A percentile compares a stretch with the other conserved stretches of the same genome.
phyloP scores from a whole-genome alignment of 2,113 vertebrate species.

The Chloropsis hardwickii region DNA sequence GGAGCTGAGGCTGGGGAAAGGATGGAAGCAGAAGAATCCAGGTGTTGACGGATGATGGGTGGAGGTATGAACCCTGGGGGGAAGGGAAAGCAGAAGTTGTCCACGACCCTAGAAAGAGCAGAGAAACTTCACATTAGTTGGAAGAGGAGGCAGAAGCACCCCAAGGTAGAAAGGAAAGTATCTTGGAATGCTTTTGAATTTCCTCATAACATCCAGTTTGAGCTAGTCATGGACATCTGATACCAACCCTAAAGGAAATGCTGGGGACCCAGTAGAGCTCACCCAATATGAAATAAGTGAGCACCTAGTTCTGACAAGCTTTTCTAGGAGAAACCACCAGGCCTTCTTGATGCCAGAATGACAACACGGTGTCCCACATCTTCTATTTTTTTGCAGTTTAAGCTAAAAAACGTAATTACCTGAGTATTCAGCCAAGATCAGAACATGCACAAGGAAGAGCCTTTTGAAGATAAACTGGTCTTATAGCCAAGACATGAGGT shows the following conservation, averaged over 20 bases:
- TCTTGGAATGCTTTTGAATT: neutral
- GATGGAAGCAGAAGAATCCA: neutral
- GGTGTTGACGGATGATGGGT: neutral
- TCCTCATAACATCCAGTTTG: neutral
- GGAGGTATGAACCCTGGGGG: neutral
- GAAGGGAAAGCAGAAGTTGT: neutral
- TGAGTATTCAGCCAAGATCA: neutral
- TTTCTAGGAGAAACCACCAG: neutral
- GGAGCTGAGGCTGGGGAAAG: neutral
- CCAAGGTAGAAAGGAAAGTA: neutral
- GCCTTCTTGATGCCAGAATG: neutral
- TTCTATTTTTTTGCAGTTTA: neutral
- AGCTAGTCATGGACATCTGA: neutral
- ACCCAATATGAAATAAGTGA: neutral
- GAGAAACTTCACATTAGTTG: neutral
- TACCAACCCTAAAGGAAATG: neutral
- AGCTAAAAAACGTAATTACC: neutral
- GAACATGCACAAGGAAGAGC: neutral
- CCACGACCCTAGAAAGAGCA: neutral
- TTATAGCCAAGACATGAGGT: neutral
- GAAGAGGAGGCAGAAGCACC: neutral
- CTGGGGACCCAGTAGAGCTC: neutral
- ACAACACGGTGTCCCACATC: rapidly evolving
- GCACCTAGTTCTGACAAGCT: neutral
- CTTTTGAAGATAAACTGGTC: neutral